These are phyloP conservation scores for Phyllostomus discolor DNA, from an alignment of 2,113 vertebrate genomes.

Conservation along the genomic window DNA sequence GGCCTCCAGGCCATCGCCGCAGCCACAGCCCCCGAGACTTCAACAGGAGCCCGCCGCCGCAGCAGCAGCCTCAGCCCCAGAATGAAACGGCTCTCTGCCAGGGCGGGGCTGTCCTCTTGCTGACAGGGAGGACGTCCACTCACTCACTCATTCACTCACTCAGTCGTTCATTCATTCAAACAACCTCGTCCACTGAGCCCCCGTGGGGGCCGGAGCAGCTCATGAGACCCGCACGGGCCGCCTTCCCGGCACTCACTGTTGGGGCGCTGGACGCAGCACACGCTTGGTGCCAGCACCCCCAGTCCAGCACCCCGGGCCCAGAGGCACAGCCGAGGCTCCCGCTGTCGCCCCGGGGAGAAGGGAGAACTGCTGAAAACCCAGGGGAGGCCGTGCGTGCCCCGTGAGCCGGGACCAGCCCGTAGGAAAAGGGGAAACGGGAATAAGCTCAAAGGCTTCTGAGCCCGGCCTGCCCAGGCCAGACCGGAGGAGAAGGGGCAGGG, in stretches of 20 bases:
- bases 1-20: fast-evolving
- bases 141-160: no score
- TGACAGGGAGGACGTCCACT: background rate
- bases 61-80: background rate
- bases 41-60: fast-evolving
- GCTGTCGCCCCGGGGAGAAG: background rate
- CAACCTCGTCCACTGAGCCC: fast-evolving
- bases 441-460: background rate
- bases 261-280: background rate
- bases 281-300: background rate
- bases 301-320: background rate
- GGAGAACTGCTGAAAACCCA: background rate
- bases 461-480: no score
- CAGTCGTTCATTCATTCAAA: no score
- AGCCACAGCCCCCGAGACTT: background rate
- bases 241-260: background rate
- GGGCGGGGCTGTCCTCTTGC: background rate
- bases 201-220: background rate
- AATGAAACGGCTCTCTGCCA: fast-evolving
- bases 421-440: background rate
- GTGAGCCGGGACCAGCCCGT: background rate
- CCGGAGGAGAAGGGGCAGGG: fast-evolving
- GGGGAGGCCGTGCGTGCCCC: fast-evolving
- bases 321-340: fast-evolving
- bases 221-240: background rate